phyloP scores from a whole-genome alignment of 1,140 invertebrate species.

The Dinoponera quadriceps region DNA sequence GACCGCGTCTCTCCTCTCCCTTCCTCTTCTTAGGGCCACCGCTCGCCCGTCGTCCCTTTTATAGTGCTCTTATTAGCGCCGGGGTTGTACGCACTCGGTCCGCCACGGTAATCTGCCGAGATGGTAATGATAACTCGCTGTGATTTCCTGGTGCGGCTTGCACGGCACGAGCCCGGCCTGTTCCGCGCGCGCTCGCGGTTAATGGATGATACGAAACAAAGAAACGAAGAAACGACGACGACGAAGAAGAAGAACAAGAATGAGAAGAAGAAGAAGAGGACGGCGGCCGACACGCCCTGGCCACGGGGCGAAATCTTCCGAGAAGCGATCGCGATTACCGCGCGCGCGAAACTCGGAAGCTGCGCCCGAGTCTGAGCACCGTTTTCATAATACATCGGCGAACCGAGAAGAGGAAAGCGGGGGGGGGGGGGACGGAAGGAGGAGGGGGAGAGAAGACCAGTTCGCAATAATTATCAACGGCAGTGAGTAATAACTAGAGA shows the following conservation, averaged over 20 bases:
- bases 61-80: slow-evolving; percentile 71
- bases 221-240: slow-evolving; percentile 56
- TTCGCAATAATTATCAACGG: slow-evolving; percentile 66
- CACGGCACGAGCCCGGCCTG: slow-evolving; percentile 74
- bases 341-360: slow-evolving; percentile 72
- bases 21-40: not conserved
- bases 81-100: slow-evolving; percentile 56
- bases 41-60: slow-evolving; percentile 50
- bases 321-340: slow-evolving; percentile 69
- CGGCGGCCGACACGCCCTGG: slow-evolving; percentile 64
- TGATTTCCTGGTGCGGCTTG: slow-evolving; percentile 79
- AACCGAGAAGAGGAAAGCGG: not conserved
- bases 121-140: slow-evolving; percentile 78
- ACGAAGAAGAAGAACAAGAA: too few species aligned
- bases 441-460: slow-evolving; percentile 27
- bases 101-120: slow-evolving; percentile 67
- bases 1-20: not conserved
- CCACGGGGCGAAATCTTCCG: slow-evolving; percentile 72
- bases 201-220: slow-evolving; percentile 70
- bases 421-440: slow-evolving; percentile 5
- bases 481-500: slow-evolving; percentile 66
- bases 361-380: slow-evolving; percentile 57
- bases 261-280: slow-evolving; percentile 30
- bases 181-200: slow-evolving; percentile 56
- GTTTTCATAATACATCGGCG: slow-evolving; percentile 62